Conservation (phyloP, 1,140 invertebrate species). For the Drosophila prosaltans region DNA sequence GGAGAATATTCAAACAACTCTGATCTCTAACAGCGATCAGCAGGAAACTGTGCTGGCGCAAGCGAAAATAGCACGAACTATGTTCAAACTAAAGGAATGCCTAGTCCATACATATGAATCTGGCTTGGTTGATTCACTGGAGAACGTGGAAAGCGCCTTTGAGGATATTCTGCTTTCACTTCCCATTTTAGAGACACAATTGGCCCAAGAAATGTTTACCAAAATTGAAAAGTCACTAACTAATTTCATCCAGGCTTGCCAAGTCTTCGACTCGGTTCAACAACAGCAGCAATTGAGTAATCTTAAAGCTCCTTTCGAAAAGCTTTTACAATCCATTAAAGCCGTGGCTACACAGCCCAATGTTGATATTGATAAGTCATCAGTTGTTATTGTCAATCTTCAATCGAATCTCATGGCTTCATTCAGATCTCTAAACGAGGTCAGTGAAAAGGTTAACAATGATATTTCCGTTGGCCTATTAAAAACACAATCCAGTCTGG, state of each 20-base stretch:
- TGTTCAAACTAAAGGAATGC: slow-evolving; percentile 79
- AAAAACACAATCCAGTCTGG: slow-evolving; percentile 61
- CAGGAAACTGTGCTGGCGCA: slow-evolving; percentile 62
- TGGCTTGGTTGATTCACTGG: slow-evolving; percentile 68
- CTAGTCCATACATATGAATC: slow-evolving; percentile 80
- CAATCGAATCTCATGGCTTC: slow-evolving; percentile 72
- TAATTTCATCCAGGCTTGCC: slow-evolving; percentile 38
- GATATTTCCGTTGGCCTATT: slow-evolving; percentile 42
- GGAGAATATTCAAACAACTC: slow-evolving; percentile 60
- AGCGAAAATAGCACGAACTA: slow-evolving; percentile 67
- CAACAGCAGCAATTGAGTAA: slow-evolving; percentile 28
- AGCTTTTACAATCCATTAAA: slow-evolving; percentile 44
- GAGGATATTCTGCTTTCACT: slow-evolving; percentile 73
- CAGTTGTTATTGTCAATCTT: slow-evolving; percentile 58
- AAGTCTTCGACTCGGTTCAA: slow-evolving; percentile 6
- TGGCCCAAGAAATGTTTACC: slow-evolving; percentile 71
- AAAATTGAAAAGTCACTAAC: slow-evolving; percentile 59
- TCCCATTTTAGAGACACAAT: slow-evolving; percentile 66
- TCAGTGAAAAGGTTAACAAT: slow-evolving; percentile 50
- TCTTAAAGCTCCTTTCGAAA: slow-evolving; percentile 42
- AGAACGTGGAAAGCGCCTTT: slow-evolving; percentile 75
- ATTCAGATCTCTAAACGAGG: slow-evolving; percentile 69
- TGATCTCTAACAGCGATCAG: slow-evolving; percentile 48
- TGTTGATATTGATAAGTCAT: slow-evolving; percentile 72
- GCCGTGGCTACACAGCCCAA: slow-evolving; percentile 44